These are phyloP conservation scores for Mormyrus proboscirostris DNA, from an alignment of 2,797 vertebrate species.

Conservation along the genomic window DNA sequence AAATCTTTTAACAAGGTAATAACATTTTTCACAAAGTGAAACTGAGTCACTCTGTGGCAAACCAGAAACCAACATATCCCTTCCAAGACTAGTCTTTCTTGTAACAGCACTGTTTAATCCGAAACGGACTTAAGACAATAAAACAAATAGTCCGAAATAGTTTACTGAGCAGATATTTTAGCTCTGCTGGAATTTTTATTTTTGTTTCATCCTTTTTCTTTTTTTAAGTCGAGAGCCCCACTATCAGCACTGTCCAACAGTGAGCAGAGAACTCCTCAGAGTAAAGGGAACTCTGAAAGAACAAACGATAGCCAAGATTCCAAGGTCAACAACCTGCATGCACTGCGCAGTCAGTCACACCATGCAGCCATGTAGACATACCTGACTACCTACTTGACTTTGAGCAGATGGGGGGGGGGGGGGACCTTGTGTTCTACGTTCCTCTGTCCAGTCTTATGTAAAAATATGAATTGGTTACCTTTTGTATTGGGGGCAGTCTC, in stretches of 20 bases:
- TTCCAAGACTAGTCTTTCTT: neutral
- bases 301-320: constrained; percentile 40
- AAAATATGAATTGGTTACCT: constrained; percentile 76
- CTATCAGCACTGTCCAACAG: constrained; percentile 29
- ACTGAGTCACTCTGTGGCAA: neutral
- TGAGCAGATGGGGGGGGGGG: constrained; percentile 53
- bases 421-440: constrained; percentile 46
- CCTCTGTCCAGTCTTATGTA: constrained; percentile 59
- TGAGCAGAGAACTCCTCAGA: constrained; percentile 26
- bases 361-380: constrained; percentile 46
- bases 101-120: neutral
- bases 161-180: neutral
- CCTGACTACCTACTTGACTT: constrained; percentile 52
- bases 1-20: constrained; percentile 1
- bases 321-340: constrained; percentile 33
- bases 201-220: neutral
- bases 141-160: neutral
- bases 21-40: neutral
- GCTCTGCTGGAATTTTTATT: neutral
- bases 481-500: constrained; percentile 90
- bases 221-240: neutral
- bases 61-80: neutral
- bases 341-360: constrained; percentile 31
- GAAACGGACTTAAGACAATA: neutral
- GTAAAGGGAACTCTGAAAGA: constrained; percentile 47